Evolutionary conservation across 2,113 vertebrate genomes (phyloP), one percentile per base, ranked within the genome.

Genomic region (Takifugu bimaculatus): DNA sequence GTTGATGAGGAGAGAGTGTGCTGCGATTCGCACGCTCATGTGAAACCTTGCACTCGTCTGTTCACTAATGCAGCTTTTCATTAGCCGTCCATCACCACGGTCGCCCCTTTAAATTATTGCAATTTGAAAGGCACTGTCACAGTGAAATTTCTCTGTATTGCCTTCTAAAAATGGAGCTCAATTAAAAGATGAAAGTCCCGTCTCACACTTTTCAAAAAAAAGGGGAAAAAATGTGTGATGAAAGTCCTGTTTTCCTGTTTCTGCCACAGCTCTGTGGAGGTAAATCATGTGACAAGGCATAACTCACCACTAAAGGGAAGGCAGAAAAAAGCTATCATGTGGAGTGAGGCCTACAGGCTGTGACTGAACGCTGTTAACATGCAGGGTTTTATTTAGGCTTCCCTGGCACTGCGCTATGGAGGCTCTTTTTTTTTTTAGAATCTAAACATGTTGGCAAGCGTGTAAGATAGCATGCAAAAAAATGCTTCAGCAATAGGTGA

Each of bases 11-110:
- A 70, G 63, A 50, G 53, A 14, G 0, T 28, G 26, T 45, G 52
- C 54, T 20, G 2, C 9, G 29, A 63, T 48, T 50, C 57, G 32
- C 28, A 13, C 44, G 54, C 29, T 56, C 50, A 45, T 15, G 13
- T 51, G 26, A 49, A 50, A 20, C 26, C 49, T 50, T 57, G 5
- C 20, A 25, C 35, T 50, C 63, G 57, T 48, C 55, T 26, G 35
- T 27, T 48, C 60, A 20, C 20, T 20, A 20, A 20, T 20, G 20
- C 20, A 20, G 20, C 20, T 75, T 75, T 75, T 79, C 64, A 80
- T 72, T 70, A 71, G 48, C 53, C 54, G 15, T 56, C 66, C 47
- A 64, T 56, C 61, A 61, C 25, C 63, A 43, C 44, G 42, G 35
- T 43, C 39, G 44, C 28, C 28, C 58, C 29, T 74, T 67, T 51